Evolutionary conservation across 2,113 vertebrate species (phyloP).

Genomic region (Pachypanchax playfairii): DNA sequence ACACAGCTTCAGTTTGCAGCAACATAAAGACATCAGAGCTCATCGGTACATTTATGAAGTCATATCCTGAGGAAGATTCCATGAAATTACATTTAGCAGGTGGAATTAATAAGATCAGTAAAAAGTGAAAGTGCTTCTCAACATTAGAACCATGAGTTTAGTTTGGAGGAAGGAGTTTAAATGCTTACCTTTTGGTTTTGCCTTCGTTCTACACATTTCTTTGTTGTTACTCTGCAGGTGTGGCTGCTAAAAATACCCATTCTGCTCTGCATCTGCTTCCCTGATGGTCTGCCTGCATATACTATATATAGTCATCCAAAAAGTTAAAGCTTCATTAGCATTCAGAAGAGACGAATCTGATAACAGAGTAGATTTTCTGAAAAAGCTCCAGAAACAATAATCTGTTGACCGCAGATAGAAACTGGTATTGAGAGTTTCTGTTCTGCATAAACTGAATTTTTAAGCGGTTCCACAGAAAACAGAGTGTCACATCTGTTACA

Average conservation of each 20-base stretch:
- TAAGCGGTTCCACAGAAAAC: no score
- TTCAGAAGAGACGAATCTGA: not conserved
- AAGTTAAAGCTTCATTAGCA: not conserved
- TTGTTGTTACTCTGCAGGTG: not conserved
- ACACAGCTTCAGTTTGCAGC: slow-evolving; percentile 25
- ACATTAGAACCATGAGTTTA: no score
- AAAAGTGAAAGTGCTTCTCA: no score
- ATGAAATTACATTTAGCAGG: slow-evolving; percentile 2
- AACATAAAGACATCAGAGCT: slow-evolving; percentile 3
- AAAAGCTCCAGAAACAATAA: no score
- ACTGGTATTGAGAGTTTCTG: no score
- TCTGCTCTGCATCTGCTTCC: not conserved
- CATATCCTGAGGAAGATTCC: slow-evolving; percentile 7
- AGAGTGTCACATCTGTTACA: no score
- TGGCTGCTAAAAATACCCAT: not conserved
- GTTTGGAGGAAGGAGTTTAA: no score
- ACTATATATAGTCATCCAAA: not conserved
- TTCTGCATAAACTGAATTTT: no score
- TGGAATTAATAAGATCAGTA: no score
- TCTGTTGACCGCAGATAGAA: not conserved
- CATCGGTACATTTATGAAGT: slow-evolving; percentile 3
- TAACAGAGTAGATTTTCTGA: not conserved
- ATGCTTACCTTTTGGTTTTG: not conserved
- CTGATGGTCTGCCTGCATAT: not conserved
- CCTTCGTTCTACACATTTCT: not conserved